Evolutionary conservation across 2,797 vertebrate species (phyloP).

Genomic region (Toxotes lorentzi): DNA sequence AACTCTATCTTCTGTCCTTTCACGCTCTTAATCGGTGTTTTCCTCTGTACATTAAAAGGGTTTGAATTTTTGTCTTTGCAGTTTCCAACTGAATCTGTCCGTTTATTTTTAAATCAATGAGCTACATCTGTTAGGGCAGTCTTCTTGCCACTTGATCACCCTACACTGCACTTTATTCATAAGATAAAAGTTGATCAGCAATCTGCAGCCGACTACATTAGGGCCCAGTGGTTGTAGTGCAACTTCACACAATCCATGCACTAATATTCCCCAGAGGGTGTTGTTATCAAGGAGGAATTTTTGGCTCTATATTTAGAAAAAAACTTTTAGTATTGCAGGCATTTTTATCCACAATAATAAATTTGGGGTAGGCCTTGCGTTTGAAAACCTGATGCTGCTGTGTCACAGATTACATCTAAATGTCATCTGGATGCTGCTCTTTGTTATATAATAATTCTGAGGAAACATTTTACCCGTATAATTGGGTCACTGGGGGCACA

Average conservation of each 20-base stretch:
- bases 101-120: slow-evolving; percentile 1
- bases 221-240: neutral
- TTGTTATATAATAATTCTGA: no score
- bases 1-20: neutral
- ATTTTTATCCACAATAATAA: neutral
- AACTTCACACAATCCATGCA: neutral
- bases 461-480: no score
- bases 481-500: no score
- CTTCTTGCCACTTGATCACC: neutral
- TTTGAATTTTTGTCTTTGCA: slow-evolving; percentile 6
- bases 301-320: neutral
- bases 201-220: neutral
- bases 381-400: no score
- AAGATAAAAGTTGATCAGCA: neutral
- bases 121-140: neutral
- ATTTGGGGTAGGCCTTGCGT: neutral
- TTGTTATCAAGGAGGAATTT: neutral
- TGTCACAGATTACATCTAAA: no score
- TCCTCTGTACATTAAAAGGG: neutral
- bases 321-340: neutral
- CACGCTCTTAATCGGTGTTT: neutral
- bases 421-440: no score
- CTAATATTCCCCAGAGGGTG: neutral
- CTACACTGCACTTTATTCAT: neutral
- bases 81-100: slow-evolving; percentile 5